Conservation (phyloP, 2,113 vertebrate species). For the Vulpes vulpes region DNA sequence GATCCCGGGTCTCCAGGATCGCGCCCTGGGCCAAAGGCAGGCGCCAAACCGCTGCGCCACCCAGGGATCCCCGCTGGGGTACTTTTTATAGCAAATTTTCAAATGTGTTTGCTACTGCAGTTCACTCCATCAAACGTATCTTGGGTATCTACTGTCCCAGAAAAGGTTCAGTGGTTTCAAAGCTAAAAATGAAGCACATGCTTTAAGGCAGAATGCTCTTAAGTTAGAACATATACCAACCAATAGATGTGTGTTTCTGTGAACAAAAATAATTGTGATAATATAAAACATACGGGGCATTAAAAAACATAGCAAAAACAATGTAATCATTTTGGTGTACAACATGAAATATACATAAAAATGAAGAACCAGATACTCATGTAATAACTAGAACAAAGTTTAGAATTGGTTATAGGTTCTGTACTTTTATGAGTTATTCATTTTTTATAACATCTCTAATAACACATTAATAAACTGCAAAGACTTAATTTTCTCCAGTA, state of each 20-base stretch:
- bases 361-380: neutral
- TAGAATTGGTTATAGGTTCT: constrained; percentile 68
- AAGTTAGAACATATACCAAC: neutral
- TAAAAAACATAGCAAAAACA: neutral
- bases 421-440: constrained; percentile 77
- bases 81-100: neutral
- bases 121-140: neutral
- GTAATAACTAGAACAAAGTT: constrained; percentile 42
- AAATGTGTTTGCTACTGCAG: neutral
- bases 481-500: constrained; percentile 60
- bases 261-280: neutral
- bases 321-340: neutral
- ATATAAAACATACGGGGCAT: neutral
- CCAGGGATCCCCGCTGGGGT: neutral
- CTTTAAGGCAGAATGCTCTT: neutral
- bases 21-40: too few relatives aligned
- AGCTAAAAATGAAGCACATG: neutral
- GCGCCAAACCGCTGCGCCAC: too few relatives aligned
- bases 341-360: neutral
- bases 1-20: too few relatives aligned
- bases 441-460: constrained; percentile 66
- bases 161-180: neutral
- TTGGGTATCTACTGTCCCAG: neutral
- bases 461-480: constrained; percentile 71
- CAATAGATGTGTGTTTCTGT: neutral